Percentiles rank a stretch among this genome's conserved stretches.
Conservation (phyloP, 2,113 vertebrate species). For the Odocoileus virginianus region DNA sequence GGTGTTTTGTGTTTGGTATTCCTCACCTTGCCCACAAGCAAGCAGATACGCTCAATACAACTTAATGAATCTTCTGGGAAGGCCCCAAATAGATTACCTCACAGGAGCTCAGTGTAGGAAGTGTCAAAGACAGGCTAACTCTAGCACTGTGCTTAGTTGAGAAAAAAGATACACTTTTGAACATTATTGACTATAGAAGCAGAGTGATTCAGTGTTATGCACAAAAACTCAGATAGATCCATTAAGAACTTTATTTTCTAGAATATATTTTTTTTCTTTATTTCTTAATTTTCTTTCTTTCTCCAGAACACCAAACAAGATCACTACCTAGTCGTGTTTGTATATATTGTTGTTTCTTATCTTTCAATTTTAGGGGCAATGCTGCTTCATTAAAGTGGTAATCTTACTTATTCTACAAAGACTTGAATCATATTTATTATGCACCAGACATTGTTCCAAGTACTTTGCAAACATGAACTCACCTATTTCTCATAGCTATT, state of each 20-base stretch:
- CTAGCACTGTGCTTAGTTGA: background rate
- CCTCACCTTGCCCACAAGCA: slow-evolving; percentile 6
- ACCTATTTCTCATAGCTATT: background rate
- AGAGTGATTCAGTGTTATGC: background rate
- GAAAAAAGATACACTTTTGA: background rate
- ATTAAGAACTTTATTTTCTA: background rate
- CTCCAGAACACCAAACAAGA: background rate
- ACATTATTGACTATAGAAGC: background rate
- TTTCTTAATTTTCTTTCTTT: background rate
- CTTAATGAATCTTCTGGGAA: slow-evolving; percentile 68
- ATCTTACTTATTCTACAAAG: slow-evolving; percentile 13
- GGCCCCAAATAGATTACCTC: slow-evolving; percentile 24
- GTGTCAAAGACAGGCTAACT: slow-evolving; percentile 16
- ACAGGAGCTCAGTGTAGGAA: background rate
- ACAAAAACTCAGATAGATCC: background rate
- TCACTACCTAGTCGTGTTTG: background rate
- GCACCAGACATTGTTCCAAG: background rate
- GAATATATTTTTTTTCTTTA: background rate
- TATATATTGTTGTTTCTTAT: background rate
- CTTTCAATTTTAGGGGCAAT: background rate
- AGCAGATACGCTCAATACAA: slow-evolving; percentile 22
- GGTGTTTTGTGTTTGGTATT: slow-evolving; percentile 51
- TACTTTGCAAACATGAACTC: background rate
- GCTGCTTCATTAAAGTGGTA: background rate
- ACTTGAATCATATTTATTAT: background rate